These are phyloP conservation scores for Podarcis muralis DNA, from an alignment of 2,113 vertebrate species.

Conservation along the genomic window DNA sequence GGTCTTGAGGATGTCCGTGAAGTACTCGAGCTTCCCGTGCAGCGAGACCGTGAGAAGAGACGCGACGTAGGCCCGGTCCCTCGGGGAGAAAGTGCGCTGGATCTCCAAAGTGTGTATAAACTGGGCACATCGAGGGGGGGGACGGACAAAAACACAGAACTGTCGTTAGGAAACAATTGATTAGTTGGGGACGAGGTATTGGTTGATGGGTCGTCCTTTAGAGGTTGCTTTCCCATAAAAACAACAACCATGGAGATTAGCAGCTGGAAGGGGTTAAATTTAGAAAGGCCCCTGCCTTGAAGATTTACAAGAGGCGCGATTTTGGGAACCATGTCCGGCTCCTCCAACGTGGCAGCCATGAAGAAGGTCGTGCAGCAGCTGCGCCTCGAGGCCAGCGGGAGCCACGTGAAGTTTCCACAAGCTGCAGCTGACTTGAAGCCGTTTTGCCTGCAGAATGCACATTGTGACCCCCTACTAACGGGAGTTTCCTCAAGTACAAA, in stretches of 20 bases:
- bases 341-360: slow-evolving; percentile 87
- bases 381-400: slow-evolving; percentile 89
- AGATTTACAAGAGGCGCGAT: too few relatives aligned
- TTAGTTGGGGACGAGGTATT: background rate
- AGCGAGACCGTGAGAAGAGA: slow-evolving; percentile 93
- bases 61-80: slow-evolving; percentile 94
- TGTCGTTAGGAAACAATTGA: background rate
- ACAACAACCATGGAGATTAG: background rate
- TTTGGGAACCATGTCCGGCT: slow-evolving; percentile 79
- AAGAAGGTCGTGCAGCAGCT: slow-evolving; percentile 93
- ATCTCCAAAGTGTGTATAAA: slow-evolving; percentile 98
- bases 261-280: background rate
- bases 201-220: background rate
- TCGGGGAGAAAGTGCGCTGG: slow-evolving; percentile 93
- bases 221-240: background rate
- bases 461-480: slow-evolving; percentile 92
- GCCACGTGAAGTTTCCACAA: slow-evolving; percentile 94
- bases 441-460: slow-evolving; percentile 95
- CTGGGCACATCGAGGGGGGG: slow-evolving; percentile 55
- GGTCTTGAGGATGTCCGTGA: slow-evolving; percentile 96
- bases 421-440: slow-evolving; percentile 95
- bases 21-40: slow-evolving; percentile 96
- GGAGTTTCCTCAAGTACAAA: slow-evolving; percentile 97
- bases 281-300: background rate
- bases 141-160: background rate